Conservation (phyloP, 2,888 invertebrate genomes). For the Thecocarcelia acutangulata region DNA sequence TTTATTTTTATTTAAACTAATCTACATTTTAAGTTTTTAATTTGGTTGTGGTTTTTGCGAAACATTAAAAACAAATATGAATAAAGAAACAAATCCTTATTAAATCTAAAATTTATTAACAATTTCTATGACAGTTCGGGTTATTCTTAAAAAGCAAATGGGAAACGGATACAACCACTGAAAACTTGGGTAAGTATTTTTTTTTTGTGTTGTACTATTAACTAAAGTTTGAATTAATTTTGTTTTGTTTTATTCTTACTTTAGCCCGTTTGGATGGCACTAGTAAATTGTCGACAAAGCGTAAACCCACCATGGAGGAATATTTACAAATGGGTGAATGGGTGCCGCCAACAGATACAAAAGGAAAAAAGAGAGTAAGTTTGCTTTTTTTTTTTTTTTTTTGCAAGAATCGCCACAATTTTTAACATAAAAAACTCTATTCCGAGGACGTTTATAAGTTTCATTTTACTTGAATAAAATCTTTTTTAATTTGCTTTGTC, state of each 20-base stretch:
- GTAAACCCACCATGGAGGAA: constrained; percentile 90
- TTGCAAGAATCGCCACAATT: too few species aligned
- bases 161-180: constrained; percentile 92
- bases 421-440: too few species aligned
- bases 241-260: constrained; percentile 73
- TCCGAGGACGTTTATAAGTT: constrained; percentile 1
- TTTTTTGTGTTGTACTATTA: not conserved
- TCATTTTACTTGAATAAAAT: too few species aligned
- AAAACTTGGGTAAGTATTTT: constrained; percentile 89
- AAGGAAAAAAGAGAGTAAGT: constrained; percentile 95
- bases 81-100: too few species aligned
- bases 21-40: too few species aligned
- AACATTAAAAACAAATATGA: too few species aligned
- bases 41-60: too few species aligned
- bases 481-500: too few species aligned
- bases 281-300: constrained; percentile 86
- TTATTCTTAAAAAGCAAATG: constrained; percentile 86
- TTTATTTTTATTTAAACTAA: too few species aligned
- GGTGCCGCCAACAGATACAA: constrained; percentile 83
- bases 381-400: too few species aligned
- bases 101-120: constrained; percentile 40
- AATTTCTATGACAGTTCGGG: constrained; percentile 75
- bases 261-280: constrained; percentile 96
- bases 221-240: not conserved
- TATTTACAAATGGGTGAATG: constrained; percentile 92